A percentile compares a stretch with the other conserved stretches of the same genome.
Evolutionary conservation across 2,797 vertebrate genomes (phyloP).

Genomic region (Falco biarmicus): DNA sequence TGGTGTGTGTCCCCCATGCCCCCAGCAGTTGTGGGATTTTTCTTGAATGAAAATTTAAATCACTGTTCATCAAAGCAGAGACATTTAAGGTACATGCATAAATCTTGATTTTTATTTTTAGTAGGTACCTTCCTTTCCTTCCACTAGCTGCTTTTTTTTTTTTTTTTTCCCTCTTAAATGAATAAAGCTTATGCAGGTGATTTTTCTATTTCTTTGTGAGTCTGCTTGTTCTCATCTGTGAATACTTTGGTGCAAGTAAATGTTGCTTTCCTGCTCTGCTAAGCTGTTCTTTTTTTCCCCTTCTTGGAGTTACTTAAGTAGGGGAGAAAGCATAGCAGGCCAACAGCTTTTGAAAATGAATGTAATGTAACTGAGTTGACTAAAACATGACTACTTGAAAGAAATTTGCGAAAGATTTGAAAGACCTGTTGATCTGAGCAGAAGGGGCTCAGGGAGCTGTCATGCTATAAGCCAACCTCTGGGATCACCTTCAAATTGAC

Average conservation of each 20-base stretch:
- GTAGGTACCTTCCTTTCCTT: neutral
- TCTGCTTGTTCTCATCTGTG: neutral
- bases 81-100: rapidly evolving
- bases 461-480: neutral
- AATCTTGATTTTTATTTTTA: neutral
- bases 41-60: neutral
- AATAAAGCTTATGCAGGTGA: neutral
- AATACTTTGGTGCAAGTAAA: neutral
- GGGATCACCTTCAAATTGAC: conserved; percentile 45
- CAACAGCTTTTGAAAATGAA: neutral
- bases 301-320: neutral
- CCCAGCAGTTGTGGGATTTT: neutral
- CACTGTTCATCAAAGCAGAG: neutral
- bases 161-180: neutral
- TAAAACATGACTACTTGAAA: conserved; percentile 31
- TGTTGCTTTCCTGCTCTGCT: neutral
- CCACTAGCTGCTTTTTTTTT: neutral
- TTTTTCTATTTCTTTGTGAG: neutral
- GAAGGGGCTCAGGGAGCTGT: conserved; percentile 16
- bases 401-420: conserved; percentile 9
- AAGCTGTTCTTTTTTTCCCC: neutral
- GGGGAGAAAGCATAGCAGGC: neutral
- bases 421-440: conserved; percentile 46
- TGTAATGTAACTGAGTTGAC: neutral
- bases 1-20: rapidly evolving